Conservation (phyloP, 2,113 vertebrate genomes). For the Euleptes europaea region DNA sequence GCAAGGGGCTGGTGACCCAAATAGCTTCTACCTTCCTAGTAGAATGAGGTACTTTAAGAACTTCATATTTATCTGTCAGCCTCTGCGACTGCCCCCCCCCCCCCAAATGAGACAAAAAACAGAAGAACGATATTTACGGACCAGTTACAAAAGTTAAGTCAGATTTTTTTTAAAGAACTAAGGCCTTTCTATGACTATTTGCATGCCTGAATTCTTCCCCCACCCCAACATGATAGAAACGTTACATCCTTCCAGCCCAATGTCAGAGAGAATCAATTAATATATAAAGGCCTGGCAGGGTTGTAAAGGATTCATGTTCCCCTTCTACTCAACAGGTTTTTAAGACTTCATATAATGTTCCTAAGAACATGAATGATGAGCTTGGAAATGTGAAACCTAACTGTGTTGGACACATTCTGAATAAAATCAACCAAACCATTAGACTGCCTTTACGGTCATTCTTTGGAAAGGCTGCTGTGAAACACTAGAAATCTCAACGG, state of each 20-base stretch:
- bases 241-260: slow-evolving; percentile 67
- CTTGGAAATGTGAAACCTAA: slow-evolving; percentile 67
- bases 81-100: slow-evolving; percentile 56
- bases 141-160: slow-evolving; percentile 57
- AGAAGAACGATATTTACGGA: slow-evolving; percentile 49
- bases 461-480: slow-evolving; percentile 36
- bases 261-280: slow-evolving; percentile 55
- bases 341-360: slow-evolving; percentile 70
- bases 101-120: slow-evolving; percentile 36
- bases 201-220: slow-evolving; percentile 74
- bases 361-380: slow-evolving; percentile 59
- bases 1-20: slow-evolving; percentile 17
- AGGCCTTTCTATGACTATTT: slow-evolving; percentile 64
- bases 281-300: slow-evolving; percentile 71
- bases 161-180: slow-evolving; percentile 60
- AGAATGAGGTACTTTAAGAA: slow-evolving; percentile 16
- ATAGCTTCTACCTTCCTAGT: background rate
- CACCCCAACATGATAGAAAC: slow-evolving; percentile 62
- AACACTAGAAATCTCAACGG: background rate
- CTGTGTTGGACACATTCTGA: slow-evolving; percentile 73
- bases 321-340: slow-evolving; percentile 70
- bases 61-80: slow-evolving; percentile 49
- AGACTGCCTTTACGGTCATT: slow-evolving; percentile 61
- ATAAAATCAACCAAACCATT: slow-evolving; percentile 79
- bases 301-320: slow-evolving; percentile 68